Evolutionary conservation across 2,797 vertebrate genomes (phyloP).

Genomic region (Orestias chungarensis): DNA sequence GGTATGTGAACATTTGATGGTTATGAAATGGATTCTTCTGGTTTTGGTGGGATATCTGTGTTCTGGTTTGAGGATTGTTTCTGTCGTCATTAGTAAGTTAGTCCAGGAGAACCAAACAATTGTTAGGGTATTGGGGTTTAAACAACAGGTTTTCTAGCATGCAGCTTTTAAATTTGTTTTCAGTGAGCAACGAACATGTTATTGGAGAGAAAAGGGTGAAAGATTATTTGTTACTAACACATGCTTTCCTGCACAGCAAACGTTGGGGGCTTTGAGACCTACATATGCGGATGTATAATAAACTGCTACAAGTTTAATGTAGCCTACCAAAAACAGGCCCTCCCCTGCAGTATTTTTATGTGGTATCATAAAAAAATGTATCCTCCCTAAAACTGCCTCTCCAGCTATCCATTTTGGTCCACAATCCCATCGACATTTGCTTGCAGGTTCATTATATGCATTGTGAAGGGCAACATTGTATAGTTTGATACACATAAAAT

Average conservation of each 20-base stretch:
- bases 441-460: constrained; percentile 56
- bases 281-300: background rate
- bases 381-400: background rate
- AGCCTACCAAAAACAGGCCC: background rate
- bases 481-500: constrained; percentile 17
- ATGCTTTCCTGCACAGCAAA: constrained; percentile 61
- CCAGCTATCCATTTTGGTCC: background rate
- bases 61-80: constrained; percentile 58
- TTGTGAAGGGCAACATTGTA: constrained; percentile 63
- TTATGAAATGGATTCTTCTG: constrained; percentile 60
- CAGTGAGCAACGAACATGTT: background rate
- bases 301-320: background rate
- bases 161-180: no score
- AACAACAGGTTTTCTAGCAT: background rate
- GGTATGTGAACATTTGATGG: constrained; percentile 70
- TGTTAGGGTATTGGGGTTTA: constrained; percentile 12
- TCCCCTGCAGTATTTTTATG: background rate
- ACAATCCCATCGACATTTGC: constrained; percentile 39
- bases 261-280: background rate
- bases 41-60: constrained; percentile 55
- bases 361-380: background rate
- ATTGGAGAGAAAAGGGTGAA: constrained; percentile 76
- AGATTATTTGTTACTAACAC: constrained; percentile 73
- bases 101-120: constrained; percentile 39
- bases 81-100: constrained; percentile 38